Conservation (phyloP, 64 coral and sea anemone species). For the Montipora capricornis region DNA sequence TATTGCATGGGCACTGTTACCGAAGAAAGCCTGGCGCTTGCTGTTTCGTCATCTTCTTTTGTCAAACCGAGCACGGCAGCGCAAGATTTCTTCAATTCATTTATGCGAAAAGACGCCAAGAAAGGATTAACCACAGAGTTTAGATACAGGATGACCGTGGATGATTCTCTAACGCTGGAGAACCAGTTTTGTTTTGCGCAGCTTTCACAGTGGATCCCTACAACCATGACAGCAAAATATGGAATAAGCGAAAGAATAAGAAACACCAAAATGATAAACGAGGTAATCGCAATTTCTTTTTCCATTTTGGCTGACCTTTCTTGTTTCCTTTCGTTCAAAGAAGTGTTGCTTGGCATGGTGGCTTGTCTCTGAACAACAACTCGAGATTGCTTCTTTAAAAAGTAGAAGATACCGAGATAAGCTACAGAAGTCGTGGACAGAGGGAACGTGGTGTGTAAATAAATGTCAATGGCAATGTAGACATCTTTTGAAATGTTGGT, state of each 20-base stretch:
- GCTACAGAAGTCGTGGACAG: neutral
- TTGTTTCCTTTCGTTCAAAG: neutral
- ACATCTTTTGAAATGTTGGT: neutral
- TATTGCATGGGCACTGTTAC: too few relatives aligned
- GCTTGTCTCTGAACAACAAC: neutral
- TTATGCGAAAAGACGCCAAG: neutral
- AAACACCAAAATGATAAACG: conserved; percentile 1
- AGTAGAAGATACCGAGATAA: neutral
- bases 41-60: neutral
- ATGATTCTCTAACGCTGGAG: neutral
- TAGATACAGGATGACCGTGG: neutral
- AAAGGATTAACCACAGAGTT: neutral
- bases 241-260: neutral
- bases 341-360: neutral
- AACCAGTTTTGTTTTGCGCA: neutral
- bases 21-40: too few relatives aligned
- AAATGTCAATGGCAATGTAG: neutral
- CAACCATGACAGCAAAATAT: conserved; percentile 1
- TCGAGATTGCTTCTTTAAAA: neutral
- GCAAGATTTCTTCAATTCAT: neutral
- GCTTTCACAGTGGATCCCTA: neutral
- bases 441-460: conserved; percentile 25
- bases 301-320: neutral
- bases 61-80: neutral
- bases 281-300: neutral